phyloP scores from a whole-genome alignment of 2,797 vertebrate species.

The Poecile montanus region DNA sequence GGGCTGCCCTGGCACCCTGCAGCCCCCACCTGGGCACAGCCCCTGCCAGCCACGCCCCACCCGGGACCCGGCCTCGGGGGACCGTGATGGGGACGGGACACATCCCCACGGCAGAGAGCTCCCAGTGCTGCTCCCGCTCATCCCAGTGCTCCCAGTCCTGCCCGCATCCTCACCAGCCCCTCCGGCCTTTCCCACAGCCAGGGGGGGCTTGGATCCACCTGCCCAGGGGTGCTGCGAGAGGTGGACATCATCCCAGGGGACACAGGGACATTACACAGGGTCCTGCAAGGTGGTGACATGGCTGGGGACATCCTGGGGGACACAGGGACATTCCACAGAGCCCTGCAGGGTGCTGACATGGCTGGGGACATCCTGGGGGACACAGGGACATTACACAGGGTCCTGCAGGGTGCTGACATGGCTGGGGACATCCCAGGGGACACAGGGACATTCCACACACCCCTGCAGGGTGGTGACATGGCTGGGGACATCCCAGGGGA shows the following conservation, averaged over 20 bases:
- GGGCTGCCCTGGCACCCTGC: not conserved
- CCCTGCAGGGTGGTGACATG: not conserved
- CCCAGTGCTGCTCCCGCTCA: not conserved
- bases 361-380: not conserved
- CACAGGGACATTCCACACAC: not conserved
- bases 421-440: not conserved
- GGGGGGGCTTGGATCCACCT: not conserved
- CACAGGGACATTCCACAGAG: not conserved
- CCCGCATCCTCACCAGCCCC: not conserved
- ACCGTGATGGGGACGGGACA: not conserved
- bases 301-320: not conserved
- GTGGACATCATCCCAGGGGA: not conserved
- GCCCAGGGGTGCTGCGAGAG: not conserved
- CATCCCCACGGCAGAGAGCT: rapidly evolving
- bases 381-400: not conserved
- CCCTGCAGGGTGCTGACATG: not conserved
- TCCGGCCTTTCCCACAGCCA: rapidly evolving
- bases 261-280: not conserved
- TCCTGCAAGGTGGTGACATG: too few species aligned
- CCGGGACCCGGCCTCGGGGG: rapidly evolving
- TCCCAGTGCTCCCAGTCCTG: not conserved
- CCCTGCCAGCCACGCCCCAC: not conserved
- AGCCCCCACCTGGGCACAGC: rapidly evolving
- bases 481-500: not conserved
- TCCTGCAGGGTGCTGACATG: not conserved